Evolutionary conservation across 2,797 vertebrate species (phyloP).

Genomic region (Nannoperca australis): DNA sequence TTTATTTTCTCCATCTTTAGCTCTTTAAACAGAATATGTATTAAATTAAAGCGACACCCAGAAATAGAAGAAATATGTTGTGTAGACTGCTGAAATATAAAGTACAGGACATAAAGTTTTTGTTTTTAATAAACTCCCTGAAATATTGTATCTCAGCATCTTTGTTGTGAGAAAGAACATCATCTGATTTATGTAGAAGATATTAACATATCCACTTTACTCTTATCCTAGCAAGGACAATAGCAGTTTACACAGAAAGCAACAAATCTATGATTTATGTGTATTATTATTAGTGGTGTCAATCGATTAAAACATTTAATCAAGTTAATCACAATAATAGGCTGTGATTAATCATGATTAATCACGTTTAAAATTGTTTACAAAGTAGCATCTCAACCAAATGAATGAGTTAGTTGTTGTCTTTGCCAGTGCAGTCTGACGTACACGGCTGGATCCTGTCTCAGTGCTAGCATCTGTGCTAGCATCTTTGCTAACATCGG

Average conservation of each 20-base stretch:
- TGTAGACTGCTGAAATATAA: background rate
- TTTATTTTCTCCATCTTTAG: background rate
- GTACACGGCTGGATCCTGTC: too few species aligned
- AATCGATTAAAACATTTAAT: too few species aligned
- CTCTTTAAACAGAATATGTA: background rate
- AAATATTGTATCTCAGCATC: background rate
- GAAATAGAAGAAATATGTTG: background rate
- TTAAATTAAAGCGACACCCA: background rate
- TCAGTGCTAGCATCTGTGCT: too few species aligned
- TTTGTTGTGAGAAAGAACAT: conserved; percentile 8
- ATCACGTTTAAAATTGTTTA: too few species aligned
- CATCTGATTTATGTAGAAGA: conserved; percentile 31
- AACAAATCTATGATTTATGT: conserved; percentile 38
- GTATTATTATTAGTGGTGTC: background rate
- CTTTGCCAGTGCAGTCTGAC: too few species aligned
- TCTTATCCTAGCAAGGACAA: conserved; percentile 21
- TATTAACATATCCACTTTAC: conserved; percentile 29
- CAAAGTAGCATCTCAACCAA: too few species aligned
- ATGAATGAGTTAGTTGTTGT: too few species aligned
- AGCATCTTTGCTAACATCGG: too few species aligned
- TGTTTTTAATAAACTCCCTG: background rate
- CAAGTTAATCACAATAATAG: too few species aligned
- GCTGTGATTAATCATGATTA: too few species aligned
- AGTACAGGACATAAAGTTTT: conserved; percentile 3
- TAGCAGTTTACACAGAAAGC: conserved; percentile 15